Conservation (phyloP, 2,797 vertebrate genomes). For the Crocidura indochinensis region DNA sequence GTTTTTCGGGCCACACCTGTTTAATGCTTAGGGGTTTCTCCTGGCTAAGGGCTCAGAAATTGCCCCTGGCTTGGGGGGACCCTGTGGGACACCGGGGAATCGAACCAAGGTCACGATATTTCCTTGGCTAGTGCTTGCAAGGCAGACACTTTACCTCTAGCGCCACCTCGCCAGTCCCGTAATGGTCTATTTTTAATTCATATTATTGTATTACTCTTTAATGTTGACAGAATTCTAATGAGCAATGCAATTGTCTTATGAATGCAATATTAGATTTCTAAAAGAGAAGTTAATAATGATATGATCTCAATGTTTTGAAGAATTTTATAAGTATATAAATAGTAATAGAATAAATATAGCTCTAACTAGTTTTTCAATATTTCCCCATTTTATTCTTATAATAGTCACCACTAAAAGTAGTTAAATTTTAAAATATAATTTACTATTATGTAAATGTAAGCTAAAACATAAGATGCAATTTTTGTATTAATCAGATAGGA, state of each 20-base stretch:
- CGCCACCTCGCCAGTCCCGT: no score
- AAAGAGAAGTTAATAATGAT: background rate
- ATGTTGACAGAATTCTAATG: conserved; percentile 53
- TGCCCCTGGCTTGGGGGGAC: no score
- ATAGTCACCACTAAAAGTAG: background rate
- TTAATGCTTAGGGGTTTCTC: no score
- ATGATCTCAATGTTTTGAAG: background rate
- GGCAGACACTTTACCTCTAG: no score
- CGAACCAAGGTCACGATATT: no score
- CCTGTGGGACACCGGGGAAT: no score
- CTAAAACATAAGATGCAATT: background rate
- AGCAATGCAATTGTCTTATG: background rate
- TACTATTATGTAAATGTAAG: background rate
- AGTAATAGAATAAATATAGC: conserved; percentile 38
- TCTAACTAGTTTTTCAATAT: conserved; percentile 28
- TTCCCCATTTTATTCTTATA: conserved; percentile 11
- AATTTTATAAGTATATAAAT: conserved; percentile 11
- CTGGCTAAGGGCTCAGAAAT: no score
- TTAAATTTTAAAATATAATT: conserved; percentile 55
- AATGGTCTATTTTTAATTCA: conserved; percentile 3
- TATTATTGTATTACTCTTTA: conserved; percentile 19
- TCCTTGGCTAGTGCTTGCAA: no score
- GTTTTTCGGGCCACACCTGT: no score
- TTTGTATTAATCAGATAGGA: conserved; percentile 12
- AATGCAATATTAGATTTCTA: no score